Percentiles rank a stretch among this genome's conserved stretches.
Conservation (phyloP, 2,113 vertebrate species). For the Peromyscus polionotus region DNA sequence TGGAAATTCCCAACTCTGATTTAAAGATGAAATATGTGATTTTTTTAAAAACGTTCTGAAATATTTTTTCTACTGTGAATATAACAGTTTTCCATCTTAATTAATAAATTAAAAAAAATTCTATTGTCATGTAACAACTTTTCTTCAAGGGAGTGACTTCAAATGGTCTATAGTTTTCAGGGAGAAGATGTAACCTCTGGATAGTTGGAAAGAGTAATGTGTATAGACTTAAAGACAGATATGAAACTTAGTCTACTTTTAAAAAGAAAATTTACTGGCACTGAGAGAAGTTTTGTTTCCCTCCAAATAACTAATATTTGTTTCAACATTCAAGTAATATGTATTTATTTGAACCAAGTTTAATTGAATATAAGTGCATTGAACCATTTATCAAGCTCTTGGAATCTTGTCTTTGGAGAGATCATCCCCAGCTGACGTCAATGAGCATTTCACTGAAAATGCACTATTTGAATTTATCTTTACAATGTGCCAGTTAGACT, state of each 20-base stretch:
- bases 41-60: background rate
- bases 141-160: background rate
- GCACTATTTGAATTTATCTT: background rate
- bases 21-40: background rate
- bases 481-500: background rate
- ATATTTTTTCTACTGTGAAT: background rate
- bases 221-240: background rate
- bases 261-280: background rate
- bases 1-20: background rate
- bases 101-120: background rate
- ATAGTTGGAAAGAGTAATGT: background rate
- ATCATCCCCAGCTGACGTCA: background rate
- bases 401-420: background rate
- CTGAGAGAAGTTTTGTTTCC: background rate
- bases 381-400: background rate
- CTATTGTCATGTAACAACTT: background rate
- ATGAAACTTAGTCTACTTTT: background rate
- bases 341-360: background rate
- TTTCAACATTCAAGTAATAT: background rate
- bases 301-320: background rate
- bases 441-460: constrained; percentile 40
- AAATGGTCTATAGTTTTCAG: background rate
- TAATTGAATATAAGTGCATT: background rate
- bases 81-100: background rate
- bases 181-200: background rate